Conservation (phyloP, 2,113 vertebrate species). For the Sinocyclocheilus maitianheensis region DNA sequence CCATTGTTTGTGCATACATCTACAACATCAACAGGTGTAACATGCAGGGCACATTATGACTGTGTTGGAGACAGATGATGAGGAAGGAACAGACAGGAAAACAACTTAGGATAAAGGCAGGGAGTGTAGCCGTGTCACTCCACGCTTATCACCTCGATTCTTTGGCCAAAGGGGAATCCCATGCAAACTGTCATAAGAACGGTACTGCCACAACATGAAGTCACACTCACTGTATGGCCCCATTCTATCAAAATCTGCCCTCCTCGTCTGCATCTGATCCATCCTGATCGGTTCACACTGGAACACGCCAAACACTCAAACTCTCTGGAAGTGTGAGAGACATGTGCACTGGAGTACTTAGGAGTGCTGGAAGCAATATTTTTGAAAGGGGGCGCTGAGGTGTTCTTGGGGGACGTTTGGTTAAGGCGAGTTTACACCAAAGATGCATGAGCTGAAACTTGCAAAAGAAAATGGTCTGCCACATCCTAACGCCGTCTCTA, state of each 20-base stretch:
- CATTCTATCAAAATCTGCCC: constrained; percentile 76
- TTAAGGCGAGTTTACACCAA: not conserved
- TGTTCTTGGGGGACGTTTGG: too few species aligned
- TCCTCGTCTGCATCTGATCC: constrained; percentile 67
- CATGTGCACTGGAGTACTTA: constrained; percentile 1
- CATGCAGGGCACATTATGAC: not conserved
- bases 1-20: not conserved
- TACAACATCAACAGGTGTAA: constrained; percentile 24
- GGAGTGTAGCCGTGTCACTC: constrained; percentile 32
- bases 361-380: not conserved
- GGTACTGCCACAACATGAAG: constrained; percentile 57
- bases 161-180: constrained; percentile 51
- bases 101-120: constrained; percentile 20
- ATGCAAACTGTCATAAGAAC: constrained; percentile 60
- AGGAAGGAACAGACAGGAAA: constrained; percentile 28
- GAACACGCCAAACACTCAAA: constrained; percentile 73
- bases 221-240: constrained; percentile 72
- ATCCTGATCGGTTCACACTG: constrained; percentile 68
- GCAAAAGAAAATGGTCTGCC: too few species aligned
- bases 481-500: too few species aligned
- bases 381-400: too few species aligned
- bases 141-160: constrained; percentile 47
- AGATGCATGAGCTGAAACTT: not conserved
- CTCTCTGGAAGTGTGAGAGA: constrained; percentile 49
- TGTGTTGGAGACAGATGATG: not conserved